Percentiles rank a stretch among this genome's conserved stretches.
Conservation (phyloP, 2,113 vertebrate genomes). For the Macquaria australasica region DNA sequence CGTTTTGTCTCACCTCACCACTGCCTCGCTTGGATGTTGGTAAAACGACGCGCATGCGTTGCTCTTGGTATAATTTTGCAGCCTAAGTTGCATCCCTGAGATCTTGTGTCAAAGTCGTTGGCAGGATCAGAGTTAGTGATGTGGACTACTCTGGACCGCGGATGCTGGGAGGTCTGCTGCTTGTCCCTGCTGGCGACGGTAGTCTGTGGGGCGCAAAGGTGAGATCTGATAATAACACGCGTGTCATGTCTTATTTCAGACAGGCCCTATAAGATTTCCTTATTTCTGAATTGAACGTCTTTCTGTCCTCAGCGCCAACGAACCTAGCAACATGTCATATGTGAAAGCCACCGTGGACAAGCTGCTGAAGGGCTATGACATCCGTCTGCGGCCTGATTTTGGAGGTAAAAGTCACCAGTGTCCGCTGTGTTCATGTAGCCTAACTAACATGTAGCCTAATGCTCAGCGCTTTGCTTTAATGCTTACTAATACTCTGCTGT, state of each 20-base stretch:
- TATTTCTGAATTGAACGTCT: slow-evolving; percentile 31
- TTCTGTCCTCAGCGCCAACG: slow-evolving; percentile 86
- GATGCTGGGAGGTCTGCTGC: slow-evolving; percentile 79
- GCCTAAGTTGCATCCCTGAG: slow-evolving; percentile 85
- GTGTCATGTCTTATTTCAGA: background rate
- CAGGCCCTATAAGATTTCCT: background rate
- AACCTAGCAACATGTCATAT: slow-evolving; percentile 96
- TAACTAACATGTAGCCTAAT: background rate
- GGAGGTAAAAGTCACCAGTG: slow-evolving; percentile 87
- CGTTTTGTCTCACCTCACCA: slow-evolving; percentile 56
- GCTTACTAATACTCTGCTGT: slow-evolving; percentile 27
- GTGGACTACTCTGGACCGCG: slow-evolving; percentile 82
- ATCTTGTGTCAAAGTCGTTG: slow-evolving; percentile 69
- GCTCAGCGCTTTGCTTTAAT: background rate
- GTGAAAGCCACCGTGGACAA: slow-evolving; percentile 97
- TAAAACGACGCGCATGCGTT: slow-evolving; percentile 84
- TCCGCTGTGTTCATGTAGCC: background rate
- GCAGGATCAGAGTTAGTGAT: slow-evolving; percentile 83
- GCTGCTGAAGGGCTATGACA: slow-evolving; percentile 96
- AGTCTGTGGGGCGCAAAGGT: slow-evolving; percentile 90
- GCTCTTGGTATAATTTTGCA: slow-evolving; percentile 79
- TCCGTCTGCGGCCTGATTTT: slow-evolving; percentile 95
- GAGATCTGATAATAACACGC: slow-evolving; percentile 63
- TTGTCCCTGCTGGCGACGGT: slow-evolving; percentile 85
- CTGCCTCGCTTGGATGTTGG: slow-evolving; percentile 80